These are phyloP conservation scores for Pseudochaenichthys georgianus DNA, from an alignment of 2,797 vertebrate genomes.

Conservation along the genomic window DNA sequence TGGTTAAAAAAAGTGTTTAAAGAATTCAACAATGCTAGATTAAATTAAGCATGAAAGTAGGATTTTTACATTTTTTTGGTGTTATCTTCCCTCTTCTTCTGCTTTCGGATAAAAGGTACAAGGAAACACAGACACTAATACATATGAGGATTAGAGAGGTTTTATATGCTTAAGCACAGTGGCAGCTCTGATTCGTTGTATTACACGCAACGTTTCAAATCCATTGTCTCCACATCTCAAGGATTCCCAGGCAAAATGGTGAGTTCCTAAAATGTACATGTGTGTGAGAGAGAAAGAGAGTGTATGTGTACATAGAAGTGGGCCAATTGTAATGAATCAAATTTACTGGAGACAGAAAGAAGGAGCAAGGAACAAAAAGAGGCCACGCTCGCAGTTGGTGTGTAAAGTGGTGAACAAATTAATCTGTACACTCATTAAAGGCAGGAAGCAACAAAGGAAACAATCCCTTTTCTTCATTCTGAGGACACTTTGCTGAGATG, in stretches of 20 bases:
- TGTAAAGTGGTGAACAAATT: constrained; percentile 40
- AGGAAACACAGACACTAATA: constrained; percentile 24
- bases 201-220: constrained; percentile 35
- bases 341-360: constrained; percentile 58
- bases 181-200: constrained; percentile 4
- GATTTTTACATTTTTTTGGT: background rate
- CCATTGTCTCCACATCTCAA: constrained; percentile 34
- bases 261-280: constrained; percentile 32
- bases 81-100: constrained; percentile 27
- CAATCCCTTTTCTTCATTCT: background rate
- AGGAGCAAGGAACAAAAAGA: constrained; percentile 28
- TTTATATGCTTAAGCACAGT: background rate
- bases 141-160: constrained; percentile 39
- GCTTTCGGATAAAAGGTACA: constrained; percentile 4
- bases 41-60: constrained; percentile 15
- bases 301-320: constrained; percentile 44
- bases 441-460: constrained; percentile 23
- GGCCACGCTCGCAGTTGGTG: constrained; percentile 50
- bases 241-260: constrained; percentile 27
- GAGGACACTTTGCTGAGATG: constrained; percentile 13
- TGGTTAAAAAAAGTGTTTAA: background rate
- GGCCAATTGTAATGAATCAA: constrained; percentile 65
- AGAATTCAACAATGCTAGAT: constrained; percentile 1
- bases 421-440: constrained; percentile 44
- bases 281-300: background rate